Evolutionary conservation across 2,797 vertebrate species (phyloP).

Genomic region (Thunnus albacares): DNA sequence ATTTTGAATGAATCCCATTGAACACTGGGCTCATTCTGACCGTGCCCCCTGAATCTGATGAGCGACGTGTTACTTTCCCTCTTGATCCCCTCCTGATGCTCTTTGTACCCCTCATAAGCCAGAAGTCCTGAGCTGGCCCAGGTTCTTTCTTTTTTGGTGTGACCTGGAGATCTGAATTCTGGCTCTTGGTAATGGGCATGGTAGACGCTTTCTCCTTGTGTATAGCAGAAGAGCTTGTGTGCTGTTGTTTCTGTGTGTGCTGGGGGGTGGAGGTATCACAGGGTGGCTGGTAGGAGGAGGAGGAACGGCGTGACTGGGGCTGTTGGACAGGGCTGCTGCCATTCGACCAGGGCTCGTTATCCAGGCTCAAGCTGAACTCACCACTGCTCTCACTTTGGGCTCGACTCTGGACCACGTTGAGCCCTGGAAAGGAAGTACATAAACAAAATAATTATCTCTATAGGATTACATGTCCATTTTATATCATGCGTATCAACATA

Average conservation of each 20-base stretch:
- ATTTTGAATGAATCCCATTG: slow-evolving; percentile 39
- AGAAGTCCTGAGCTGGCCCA: slow-evolving; percentile 70
- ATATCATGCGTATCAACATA: background rate
- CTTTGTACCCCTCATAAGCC: slow-evolving; percentile 76
- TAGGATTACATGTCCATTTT: background rate
- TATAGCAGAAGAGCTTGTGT: slow-evolving; percentile 60
- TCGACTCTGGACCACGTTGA: slow-evolving; percentile 87
- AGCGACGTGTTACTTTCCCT: slow-evolving; percentile 66
- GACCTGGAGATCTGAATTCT: slow-evolving; percentile 34
- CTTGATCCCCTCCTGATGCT: slow-evolving; percentile 75
- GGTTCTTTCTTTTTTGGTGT: slow-evolving; percentile 60
- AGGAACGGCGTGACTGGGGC: slow-evolving; percentile 81
- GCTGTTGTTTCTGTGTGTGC: slow-evolving; percentile 81
- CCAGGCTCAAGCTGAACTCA: slow-evolving; percentile 91
- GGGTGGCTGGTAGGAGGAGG: slow-evolving; percentile 75
- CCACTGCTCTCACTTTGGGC: slow-evolving; percentile 96
- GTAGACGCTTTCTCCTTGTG: slow-evolving; percentile 72
- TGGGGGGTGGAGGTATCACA: slow-evolving; percentile 82
- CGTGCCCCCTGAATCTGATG: slow-evolving; percentile 64
- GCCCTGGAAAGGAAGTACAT: slow-evolving; percentile 48
- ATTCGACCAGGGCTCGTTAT: slow-evolving; percentile 93
- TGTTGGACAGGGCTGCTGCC: slow-evolving; percentile 92
- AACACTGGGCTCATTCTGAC: slow-evolving; percentile 51
- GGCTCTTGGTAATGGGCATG: slow-evolving; percentile 22
- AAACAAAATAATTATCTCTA: background rate